A percentile compares a stretch with the other conserved stretches of the same genome.
Evolutionary conservation across 2,888 invertebrate species (phyloP).

Genomic region (Dicranocentrus wangi): DNA sequence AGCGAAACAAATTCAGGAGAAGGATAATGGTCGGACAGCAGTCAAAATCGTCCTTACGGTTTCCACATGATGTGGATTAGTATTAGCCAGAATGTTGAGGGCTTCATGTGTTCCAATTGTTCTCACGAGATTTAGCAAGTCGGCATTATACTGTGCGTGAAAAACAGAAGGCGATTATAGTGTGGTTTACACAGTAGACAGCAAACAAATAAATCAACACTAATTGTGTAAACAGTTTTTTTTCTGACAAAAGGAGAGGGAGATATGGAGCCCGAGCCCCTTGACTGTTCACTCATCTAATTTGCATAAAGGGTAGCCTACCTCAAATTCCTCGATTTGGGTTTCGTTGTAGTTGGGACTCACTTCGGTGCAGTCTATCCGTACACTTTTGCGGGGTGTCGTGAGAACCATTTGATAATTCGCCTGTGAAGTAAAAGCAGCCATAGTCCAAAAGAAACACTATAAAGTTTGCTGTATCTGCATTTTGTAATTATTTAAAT

Average conservation of each 20-base stretch:
- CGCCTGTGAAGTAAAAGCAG: conserved; percentile 73
- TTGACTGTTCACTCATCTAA: neutral
- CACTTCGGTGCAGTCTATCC: conserved; percentile 85
- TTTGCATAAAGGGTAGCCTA: conserved; percentile 71
- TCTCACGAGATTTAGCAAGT: conserved; percentile 82
- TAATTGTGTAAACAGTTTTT: conserved; percentile 12
- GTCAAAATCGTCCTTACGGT: conserved; percentile 80
- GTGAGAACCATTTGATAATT: conserved; percentile 78
- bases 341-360: conserved; percentile 81
- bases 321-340: conserved; percentile 77
- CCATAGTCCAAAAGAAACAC: too few species aligned
- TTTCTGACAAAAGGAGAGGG: neutral
- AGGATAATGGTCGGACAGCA: conserved; percentile 80
- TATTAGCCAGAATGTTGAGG: conserved; percentile 77
- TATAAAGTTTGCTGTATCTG: too few species aligned
- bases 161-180: neutral
- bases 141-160: conserved; percentile 81
- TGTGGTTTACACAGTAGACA: neutral
- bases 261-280: neutral
- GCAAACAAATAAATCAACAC: conserved; percentile 39
- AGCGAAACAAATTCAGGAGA: conserved; percentile 78
- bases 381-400: conserved; percentile 81
- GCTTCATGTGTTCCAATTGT: conserved; percentile 80
- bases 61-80: conserved; percentile 79
- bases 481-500: too few species aligned